Base-by-base conservation (phyloP, 2,888 invertebrate species). In the Phymatocera aterrima region DNA sequence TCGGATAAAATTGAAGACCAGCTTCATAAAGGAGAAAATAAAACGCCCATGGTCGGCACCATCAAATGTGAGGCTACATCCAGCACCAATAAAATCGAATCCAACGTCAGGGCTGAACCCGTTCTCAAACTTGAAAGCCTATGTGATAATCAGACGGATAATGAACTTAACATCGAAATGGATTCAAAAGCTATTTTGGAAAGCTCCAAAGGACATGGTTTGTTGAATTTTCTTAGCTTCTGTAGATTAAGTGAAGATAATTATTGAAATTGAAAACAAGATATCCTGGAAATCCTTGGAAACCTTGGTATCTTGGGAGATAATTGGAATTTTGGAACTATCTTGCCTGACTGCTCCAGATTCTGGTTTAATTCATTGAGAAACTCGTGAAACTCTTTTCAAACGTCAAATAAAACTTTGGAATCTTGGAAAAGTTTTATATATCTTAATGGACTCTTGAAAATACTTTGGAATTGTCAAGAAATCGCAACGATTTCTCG, bases 81-180 rank as follows among this genome's bases (percentile, higher is more conserved):
- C 34, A 89, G 90, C 70, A 90, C 89, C 48, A 85, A 84, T 80
- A 90, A 90, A 80, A 81, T 83, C 0, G 89, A 89, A 37, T 83
- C 88, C 4, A 79, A 82, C 3, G 86, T 87, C 15, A 92, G 92
- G 80, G 89, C 90, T n/a, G 95, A 95, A 90, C 93, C 95, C 6
- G 93, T 93, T 40, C 91, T 94, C 3, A 94, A 94, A 85, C 90
- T 94, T 64, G 94, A 94, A 87, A 94, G 93, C 68, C 91, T 94
- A 37, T 93, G 93, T 80, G 95, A 95, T 77, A 93, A 94, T 75
- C 93, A 93, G 80, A 92, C 93, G 65, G 94, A 94, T 48, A 93
- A 94, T 72, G 93, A 94, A 81, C 95, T 95, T 89, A 93, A 93
- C 83, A 95, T 95, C 85, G 94, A 95, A 80, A 96, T 97, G 96